Conservation (phyloP, 1,140 invertebrate genomes). For the Octopus sinensis region DNA sequence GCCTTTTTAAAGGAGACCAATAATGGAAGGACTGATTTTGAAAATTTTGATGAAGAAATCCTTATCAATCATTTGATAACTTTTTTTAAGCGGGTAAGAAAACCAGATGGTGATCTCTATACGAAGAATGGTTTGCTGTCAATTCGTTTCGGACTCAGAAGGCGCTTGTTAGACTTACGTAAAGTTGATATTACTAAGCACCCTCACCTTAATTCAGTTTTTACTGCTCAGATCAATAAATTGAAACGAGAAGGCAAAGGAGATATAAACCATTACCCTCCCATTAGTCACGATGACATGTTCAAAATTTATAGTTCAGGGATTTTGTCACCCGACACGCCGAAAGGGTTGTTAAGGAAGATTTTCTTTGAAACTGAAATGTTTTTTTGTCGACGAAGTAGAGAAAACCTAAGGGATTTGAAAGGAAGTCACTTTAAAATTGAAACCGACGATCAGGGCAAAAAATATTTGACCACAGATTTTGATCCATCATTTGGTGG, state of each 20-base stretch:
- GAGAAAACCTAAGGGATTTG: conserved; percentile 21
- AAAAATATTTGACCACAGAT: conserved; percentile 15
- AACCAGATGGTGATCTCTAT: not conserved
- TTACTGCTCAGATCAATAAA: conserved; percentile 15
- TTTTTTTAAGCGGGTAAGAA: not conserved
- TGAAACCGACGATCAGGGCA: conserved; percentile 12
- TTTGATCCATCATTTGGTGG: not conserved
- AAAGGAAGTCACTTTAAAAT: conserved; percentile 23
- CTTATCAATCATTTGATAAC: not conserved
- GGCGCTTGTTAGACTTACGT: not conserved
- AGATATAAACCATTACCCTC: conserved; percentile 13
- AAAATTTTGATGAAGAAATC: not conserved
- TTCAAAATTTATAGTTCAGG: not conserved
- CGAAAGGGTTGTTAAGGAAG: conserved; percentile 22
- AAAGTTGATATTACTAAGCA: not conserved
- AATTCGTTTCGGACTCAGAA: not conserved
- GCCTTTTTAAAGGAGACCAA: not conserved
- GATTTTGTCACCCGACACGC: conserved; percentile 12
- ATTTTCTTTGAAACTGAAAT: conserved; percentile 25
- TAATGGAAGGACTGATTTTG: not conserved
- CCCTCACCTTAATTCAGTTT: not conserved
- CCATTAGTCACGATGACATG: conserved; percentile 14
- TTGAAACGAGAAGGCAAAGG: conserved; percentile 20
- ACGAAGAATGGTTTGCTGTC: not conserved
- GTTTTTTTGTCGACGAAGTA: conserved; percentile 22